These are phyloP conservation scores for Acomys russatus DNA, from an alignment of 2,797 vertebrate species.

Conservation along the genomic window DNA sequence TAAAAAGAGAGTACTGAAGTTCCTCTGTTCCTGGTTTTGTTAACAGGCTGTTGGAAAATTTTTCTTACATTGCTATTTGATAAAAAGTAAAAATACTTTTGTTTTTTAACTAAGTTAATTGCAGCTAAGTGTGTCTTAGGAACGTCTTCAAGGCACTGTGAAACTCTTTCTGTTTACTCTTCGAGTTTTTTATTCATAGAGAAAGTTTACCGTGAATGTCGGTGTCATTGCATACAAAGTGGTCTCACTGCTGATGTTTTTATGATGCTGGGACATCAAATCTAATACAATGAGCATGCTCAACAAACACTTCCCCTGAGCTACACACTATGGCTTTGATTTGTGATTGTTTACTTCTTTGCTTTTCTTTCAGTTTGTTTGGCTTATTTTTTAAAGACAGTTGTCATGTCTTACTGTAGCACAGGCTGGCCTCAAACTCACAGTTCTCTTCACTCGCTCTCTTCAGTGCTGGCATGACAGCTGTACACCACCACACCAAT, in stretches of 20 bases:
- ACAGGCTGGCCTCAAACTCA: background rate
- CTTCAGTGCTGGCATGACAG: background rate
- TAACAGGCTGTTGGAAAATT: background rate
- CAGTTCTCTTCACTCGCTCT: background rate
- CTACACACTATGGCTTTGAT: background rate
- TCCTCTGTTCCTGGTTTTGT: background rate
- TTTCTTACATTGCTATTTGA: background rate
- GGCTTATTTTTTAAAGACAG: background rate
- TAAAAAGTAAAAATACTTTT: background rate
- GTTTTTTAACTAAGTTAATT: background rate
- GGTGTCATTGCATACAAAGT: background rate
- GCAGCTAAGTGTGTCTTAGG: background rate
- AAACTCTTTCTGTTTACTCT: background rate
- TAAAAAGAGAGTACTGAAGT: background rate
- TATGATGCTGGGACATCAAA: background rate
- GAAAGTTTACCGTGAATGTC: background rate
- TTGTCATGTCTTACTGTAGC: background rate
- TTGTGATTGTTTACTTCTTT: background rate
- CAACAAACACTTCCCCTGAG: background rate
- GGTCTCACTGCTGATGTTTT: background rate
- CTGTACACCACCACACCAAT: background rate
- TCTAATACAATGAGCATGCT: background rate
- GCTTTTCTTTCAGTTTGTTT: background rate
- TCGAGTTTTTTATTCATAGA: background rate
- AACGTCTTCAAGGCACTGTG: background rate